Conservation (phyloP, 2,113 vertebrate genomes). For the Rostratula benghalensis region DNA sequence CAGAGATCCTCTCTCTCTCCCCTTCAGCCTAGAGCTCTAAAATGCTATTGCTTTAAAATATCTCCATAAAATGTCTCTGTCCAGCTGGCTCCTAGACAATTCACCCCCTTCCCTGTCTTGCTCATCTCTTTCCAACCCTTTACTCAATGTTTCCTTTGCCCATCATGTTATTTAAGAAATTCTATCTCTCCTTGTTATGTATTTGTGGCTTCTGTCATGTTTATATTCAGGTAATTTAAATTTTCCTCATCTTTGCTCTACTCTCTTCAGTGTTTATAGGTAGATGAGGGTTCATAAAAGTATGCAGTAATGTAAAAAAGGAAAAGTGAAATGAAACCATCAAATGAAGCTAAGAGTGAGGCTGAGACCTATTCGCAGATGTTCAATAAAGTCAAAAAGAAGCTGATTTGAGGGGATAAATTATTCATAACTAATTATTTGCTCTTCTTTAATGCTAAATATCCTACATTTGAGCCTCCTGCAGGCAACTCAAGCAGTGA, state of each 20-base stretch:
- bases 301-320: not conserved
- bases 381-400: slow-evolving; percentile 62
- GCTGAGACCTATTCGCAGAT: slow-evolving; percentile 55
- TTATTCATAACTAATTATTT: slow-evolving; percentile 71
- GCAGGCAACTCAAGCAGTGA: slow-evolving; percentile 60
- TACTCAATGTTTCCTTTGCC: not conserved
- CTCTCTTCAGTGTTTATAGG: not conserved
- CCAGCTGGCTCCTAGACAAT: not conserved
- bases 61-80: not conserved
- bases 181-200: accelerated
- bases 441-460: slow-evolving; percentile 66
- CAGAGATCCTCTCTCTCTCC: not conserved
- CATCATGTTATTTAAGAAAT: not conserved
- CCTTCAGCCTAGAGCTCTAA: not conserved
- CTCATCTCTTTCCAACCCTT: not conserved
- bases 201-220: not conserved
- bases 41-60: not conserved
- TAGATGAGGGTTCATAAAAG: not conserved
- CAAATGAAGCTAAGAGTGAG: slow-evolving; percentile 13
- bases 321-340: not conserved
- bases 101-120: not conserved
- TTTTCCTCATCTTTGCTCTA: not conserved
- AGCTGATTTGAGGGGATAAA: slow-evolving; percentile 66
- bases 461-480: slow-evolving; percentile 63
- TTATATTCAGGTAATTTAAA: not conserved